A percentile compares a stretch with the other conserved stretches of the same genome.
These are phyloP conservation scores for Orthochromis malagaraziensis DNA, from an alignment of 2,113 vertebrate species.

Conservation along the genomic window DNA sequence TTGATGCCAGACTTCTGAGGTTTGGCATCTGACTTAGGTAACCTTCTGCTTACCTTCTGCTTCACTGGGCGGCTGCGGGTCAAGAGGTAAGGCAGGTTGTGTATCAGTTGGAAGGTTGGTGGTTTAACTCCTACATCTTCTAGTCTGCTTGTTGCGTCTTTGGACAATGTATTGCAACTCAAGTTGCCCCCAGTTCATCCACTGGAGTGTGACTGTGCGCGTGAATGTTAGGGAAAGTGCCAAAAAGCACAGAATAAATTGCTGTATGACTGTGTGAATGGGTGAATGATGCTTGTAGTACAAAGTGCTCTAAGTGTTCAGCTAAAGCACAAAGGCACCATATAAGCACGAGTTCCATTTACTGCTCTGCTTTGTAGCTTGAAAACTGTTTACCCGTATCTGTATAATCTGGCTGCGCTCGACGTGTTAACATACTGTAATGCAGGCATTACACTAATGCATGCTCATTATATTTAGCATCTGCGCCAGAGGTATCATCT, in stretches of 20 bases:
- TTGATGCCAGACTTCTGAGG: not conserved
- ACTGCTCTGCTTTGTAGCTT: not conserved
- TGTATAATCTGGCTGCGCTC: not conserved
- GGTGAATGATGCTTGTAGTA: not conserved
- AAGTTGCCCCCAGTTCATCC: not conserved
- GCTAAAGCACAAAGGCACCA: not conserved
- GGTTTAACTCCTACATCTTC: not conserved
- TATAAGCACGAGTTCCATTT: not conserved
- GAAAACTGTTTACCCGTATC: not conserved
- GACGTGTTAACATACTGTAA: not conserved
- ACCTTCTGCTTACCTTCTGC: not conserved
- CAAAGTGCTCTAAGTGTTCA: not conserved
- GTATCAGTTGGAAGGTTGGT: not conserved
- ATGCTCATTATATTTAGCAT: not conserved
- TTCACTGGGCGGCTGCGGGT: not conserved
- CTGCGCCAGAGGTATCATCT: not conserved
- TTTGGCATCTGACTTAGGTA: rapidly evolving
- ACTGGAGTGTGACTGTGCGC: rapidly evolving
- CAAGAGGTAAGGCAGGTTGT: not conserved
- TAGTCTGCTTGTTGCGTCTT: not conserved
- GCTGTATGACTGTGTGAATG: not conserved
- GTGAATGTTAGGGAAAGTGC: not conserved
- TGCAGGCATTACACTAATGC: not conserved
- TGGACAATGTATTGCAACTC: not conserved
- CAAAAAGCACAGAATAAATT: not conserved